Evolutionary conservation across 2,797 vertebrate species (phyloP), one percentile per base, ranked within the genome.

Genomic region (Bryconaethiops microstoma): DNA sequence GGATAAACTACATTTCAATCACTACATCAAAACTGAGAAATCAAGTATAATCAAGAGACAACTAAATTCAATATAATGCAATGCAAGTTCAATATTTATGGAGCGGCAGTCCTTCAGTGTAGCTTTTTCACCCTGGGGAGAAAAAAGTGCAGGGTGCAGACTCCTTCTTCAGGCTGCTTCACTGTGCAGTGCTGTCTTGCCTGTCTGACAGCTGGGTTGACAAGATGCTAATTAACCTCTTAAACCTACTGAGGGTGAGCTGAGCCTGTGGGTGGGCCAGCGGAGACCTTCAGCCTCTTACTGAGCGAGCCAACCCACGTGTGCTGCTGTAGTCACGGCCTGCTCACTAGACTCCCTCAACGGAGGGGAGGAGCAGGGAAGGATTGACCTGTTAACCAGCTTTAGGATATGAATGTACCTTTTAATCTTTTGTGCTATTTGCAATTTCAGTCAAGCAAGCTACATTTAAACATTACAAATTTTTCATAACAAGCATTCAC

Each of bases 181-280:
- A 1, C 42, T 70, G 74, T 62, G 64, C 74, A 16, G 39, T 0
- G 29, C 65, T 21, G 73, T 63, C 73, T 62, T 59, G 40, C 35
- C 48, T 16, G 21, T 63, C 83, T 83, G 81, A 83, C 90, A 90
- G 88, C 88, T 90, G 91, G 25, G 60, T 78, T 81, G 86, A 84
- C 80, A 85, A 63, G 50, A 71, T 13, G 78, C 85, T 59, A 82
- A 12, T 39, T 88, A 81, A 90, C 88, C 88, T 85, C 77, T 52
- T 42, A 79, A 62, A 84, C 79, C 73, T 70, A 74, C 74, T 74
- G 73, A 81, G 16, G 75, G 78, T 59, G 71, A 80, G 78, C 64
- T 0, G 59, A 54, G 59, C 50, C 48, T 8, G 81, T 82, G 78
- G 81, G 81, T 52, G 78, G 62, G 83, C 75, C 60, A 12, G 60